Evolutionary conservation across 2,888 invertebrate species (phyloP).

Genomic region (Pharmacophagus antenor): DNA sequence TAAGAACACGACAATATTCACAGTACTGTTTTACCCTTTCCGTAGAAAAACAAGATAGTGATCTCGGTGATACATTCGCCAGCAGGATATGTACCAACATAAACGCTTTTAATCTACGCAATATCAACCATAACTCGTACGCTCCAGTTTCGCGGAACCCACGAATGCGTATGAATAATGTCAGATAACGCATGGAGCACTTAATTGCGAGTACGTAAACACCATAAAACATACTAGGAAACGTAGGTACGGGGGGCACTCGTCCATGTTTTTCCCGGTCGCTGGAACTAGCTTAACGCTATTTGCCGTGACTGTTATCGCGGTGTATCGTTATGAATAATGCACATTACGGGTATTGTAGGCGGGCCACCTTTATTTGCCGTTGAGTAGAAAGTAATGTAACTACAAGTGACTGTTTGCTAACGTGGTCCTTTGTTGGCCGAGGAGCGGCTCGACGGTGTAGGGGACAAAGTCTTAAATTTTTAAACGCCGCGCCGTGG

Average conservation of each 20-base stretch:
- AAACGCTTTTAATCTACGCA: slow-evolving; percentile 29
- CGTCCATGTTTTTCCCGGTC: slow-evolving; percentile 38
- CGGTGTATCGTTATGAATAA: slow-evolving; percentile 31
- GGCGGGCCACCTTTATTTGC: slow-evolving; percentile 26
- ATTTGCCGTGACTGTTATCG: slow-evolving; percentile 28
- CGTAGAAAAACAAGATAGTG: slow-evolving; percentile 25
- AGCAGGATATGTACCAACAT: slow-evolving; percentile 10
- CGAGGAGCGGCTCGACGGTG: slow-evolving; percentile 30
- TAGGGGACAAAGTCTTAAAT: slow-evolving; percentile 37
- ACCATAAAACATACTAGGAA: slow-evolving; percentile 42
- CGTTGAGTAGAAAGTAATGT: slow-evolving; percentile 31
- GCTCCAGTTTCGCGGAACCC: slow-evolving; percentile 51
- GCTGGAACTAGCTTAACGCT: slow-evolving; percentile 28
- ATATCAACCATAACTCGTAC: slow-evolving; percentile 46
- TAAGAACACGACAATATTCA: slow-evolving; percentile 9
- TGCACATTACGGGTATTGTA: slow-evolving; percentile 27
- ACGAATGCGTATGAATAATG: slow-evolving; percentile 48
- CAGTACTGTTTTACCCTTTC: slow-evolving; percentile 18
- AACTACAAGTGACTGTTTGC: slow-evolving; percentile 28
- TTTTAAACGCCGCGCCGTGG: slow-evolving; percentile 37
- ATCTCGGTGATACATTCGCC: slow-evolving; percentile 21
- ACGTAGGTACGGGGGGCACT: slow-evolving; percentile 36
- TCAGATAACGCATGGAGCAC: slow-evolving; percentile 36
- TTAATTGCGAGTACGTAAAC: slow-evolving; percentile 46
- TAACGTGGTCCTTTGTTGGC: slow-evolving; percentile 24